Evolutionary conservation across 2,888 invertebrate genomes (phyloP), one percentile per base, ranked within the genome.

Genomic region (Cheilosia grossa): DNA sequence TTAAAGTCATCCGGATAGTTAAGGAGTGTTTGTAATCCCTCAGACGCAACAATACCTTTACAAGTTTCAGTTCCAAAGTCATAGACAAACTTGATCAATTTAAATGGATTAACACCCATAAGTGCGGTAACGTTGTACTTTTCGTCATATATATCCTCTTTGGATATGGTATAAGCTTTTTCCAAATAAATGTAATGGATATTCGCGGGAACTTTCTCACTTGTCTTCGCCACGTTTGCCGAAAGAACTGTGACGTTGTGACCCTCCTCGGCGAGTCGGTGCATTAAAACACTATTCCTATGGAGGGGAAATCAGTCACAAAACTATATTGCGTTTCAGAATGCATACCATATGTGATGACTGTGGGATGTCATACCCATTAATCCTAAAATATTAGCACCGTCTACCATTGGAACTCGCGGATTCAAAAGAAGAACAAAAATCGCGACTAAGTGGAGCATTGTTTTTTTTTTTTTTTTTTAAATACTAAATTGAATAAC

Each of bases 1-100:
- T 88, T 86, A 42, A 90, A 90, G 44, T 89, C 78, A 49, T 87
- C 74, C 1, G 90, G 90, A 86, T 90, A 90, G 30, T 87, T 81
- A 6, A 89, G 72, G 3, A 91, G 74, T n/a, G 69, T 80, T 30
- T 87, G 77, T 0, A 89, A n/a, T 1, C 89, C 89, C 51, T 88
- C 73, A 0, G 90, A 89, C 6, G 44, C 30, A 0, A 87, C 47
- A 13, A 85, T 79, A 2, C 63, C 73, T 27, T 63, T 9, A 4
- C 72, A 82, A 2, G 79, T 70, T 56, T 69, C 66, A 2, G 79
- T 2, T 15, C 83, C 87, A 61, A 75, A 88, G 1, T 87, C 85
- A 53, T 87, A 87, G 4, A 87, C 72, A 2, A 58, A 13, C 0
- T 64, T 30, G 33, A 89, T 82, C 0, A 67, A 67, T 21, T 63